Evolutionary conservation across 2,113 vertebrate species (phyloP).

Genomic region (Alethe castanea): DNA sequence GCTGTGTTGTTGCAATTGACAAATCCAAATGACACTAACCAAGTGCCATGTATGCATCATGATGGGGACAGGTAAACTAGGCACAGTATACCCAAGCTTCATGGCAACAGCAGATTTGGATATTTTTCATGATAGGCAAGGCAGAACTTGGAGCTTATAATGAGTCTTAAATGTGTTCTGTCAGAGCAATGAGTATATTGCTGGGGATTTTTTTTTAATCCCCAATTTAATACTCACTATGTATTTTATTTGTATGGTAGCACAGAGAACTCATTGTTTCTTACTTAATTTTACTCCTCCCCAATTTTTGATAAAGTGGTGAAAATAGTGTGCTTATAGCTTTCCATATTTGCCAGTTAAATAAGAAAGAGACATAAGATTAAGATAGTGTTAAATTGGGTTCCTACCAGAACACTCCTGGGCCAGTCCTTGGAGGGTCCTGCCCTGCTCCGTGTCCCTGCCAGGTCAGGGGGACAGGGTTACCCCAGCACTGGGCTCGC

Average conservation of each 20-base stretch:
- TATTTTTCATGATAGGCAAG: not conserved
- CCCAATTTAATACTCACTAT: not conserved
- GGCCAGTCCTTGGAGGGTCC: not conserved
- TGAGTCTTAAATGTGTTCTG: not conserved
- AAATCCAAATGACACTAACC: not conserved
- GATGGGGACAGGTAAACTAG: not conserved
- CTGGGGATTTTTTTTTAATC: not conserved
- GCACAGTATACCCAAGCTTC: not conserved
- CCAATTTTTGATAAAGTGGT: not conserved
- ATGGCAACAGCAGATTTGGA: not conserved
- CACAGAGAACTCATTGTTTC: not conserved
- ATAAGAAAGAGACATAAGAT: not conserved
- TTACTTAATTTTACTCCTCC: not conserved
- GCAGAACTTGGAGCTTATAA: not conserved
- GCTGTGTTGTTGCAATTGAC: not conserved
- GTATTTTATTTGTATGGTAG: not conserved
- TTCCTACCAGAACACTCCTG: not conserved
- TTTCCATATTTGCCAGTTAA: not conserved
- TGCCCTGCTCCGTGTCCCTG: not conserved
- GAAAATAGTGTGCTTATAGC: not conserved
- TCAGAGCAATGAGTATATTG: fast-evolving
- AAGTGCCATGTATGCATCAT: not conserved
- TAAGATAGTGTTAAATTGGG: not conserved
- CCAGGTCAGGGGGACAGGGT: not conserved
- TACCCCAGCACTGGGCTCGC: fast-evolving